Evolutionary conservation across 2,113 vertebrate genomes (phyloP).

Genomic region (Parotia lawesii): DNA sequence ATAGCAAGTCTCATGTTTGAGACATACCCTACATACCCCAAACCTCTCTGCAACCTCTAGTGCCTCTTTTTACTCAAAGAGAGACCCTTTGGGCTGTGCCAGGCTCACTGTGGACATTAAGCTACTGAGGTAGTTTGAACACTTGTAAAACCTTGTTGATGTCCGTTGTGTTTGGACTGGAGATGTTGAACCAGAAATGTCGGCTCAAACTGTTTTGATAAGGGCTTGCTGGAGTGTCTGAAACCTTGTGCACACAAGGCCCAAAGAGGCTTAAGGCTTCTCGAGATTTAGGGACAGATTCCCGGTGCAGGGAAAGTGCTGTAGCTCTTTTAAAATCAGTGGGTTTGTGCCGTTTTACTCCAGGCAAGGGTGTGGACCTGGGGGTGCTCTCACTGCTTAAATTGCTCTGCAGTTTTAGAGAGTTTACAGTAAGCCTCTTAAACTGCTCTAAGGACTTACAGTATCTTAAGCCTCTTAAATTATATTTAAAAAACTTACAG

Average conservation of each 20-base stretch:
- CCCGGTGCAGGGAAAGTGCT: background rate
- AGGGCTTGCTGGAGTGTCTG: conserved; percentile 1
- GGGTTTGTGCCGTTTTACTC: background rate
- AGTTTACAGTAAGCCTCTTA: conserved; percentile 62
- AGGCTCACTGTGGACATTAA: background rate
- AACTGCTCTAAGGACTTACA: conserved; percentile 49
- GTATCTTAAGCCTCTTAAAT: conserved; percentile 57
- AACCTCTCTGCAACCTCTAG: background rate
- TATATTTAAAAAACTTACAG: conserved; percentile 12
- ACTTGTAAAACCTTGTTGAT: background rate
- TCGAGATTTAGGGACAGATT: conserved; percentile 10
- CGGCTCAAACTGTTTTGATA: background rate
- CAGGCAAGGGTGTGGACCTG: background rate
- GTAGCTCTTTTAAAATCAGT: background rate
- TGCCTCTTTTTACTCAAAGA: background rate
- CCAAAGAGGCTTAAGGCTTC: conserved; percentile 38
- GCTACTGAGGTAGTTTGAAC: background rate
- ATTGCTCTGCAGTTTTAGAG: conserved; percentile 56
- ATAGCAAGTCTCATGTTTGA: background rate
- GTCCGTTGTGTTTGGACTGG: background rate
- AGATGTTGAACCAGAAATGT: background rate
- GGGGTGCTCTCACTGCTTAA: conserved; percentile 6
- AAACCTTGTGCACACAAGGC: background rate
- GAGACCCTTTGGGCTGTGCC: background rate
- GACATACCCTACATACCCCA: background rate